phyloP scores from a whole-genome alignment of 1,140 invertebrate genomes.

The Panagrolaimus sp. region DNA sequence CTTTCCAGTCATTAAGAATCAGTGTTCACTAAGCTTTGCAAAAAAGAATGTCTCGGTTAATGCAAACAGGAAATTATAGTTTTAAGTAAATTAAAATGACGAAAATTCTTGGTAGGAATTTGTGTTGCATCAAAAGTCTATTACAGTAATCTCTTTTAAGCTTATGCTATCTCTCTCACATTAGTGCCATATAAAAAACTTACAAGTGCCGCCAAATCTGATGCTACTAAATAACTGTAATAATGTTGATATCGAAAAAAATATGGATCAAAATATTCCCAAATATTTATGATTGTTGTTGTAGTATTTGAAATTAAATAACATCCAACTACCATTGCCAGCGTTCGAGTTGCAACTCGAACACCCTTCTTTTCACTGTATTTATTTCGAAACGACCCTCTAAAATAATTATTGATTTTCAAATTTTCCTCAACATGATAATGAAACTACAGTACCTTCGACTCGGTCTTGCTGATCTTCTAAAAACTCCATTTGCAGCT shows the following conservation, averaged over 20 bases:
- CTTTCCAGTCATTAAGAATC: too few relatives aligned
- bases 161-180: too few relatives aligned
- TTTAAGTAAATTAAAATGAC: neutral
- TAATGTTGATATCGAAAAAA: slow-evolving; percentile 45
- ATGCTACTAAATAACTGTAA: slow-evolving; percentile 43
- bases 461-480: too few relatives aligned
- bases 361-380: slow-evolving; percentile 49
- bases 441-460: too few relatives aligned
- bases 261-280: slow-evolving; percentile 47
- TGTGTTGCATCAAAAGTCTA: too few relatives aligned
- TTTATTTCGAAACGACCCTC: slow-evolving; percentile 10
- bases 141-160: too few relatives aligned
- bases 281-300: slow-evolving; percentile 50
- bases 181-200: slow-evolving; percentile 7
- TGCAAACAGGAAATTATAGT: neutral
- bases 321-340: slow-evolving; percentile 52
- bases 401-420: too few relatives aligned
- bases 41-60: too few relatives aligned
- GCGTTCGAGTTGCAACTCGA: slow-evolving; percentile 41
- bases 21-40: too few relatives aligned
- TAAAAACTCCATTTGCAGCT: slow-evolving; percentile 1
- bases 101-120: neutral
- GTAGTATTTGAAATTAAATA: slow-evolving; percentile 44
- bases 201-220: slow-evolving; percentile 46
- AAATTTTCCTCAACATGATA: too few relatives aligned